Conservation (phyloP, 2,797 vertebrate species). For the Allobates femoralis region DNA sequence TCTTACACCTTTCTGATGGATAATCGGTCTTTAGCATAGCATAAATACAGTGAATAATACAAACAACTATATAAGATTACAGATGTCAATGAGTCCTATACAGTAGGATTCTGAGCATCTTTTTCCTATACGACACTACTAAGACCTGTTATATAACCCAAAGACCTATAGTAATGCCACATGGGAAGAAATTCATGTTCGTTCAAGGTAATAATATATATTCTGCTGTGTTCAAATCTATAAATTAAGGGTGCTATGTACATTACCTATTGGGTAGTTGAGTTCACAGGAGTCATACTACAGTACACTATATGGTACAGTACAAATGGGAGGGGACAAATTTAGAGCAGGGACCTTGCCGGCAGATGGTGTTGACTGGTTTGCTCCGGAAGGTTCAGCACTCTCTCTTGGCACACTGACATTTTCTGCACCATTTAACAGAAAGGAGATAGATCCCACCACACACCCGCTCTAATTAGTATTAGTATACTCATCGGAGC, state of each 20-base stretch:
- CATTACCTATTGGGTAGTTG: neutral
- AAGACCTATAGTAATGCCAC: neutral
- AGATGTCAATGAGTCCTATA: too few relatives aligned
- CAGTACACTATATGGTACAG: neutral
- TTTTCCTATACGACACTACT: too few relatives aligned
- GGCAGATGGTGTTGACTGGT: constrained; percentile 63
- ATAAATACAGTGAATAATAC: too few relatives aligned
- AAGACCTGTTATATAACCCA: neutral
- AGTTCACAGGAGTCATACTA: neutral
- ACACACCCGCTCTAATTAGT: constrained; percentile 46
- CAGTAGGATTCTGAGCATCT: too few relatives aligned
- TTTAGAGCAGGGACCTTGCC: neutral
- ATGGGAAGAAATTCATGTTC: neutral
- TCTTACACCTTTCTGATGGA: too few relatives aligned
- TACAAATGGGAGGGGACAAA: constrained; percentile 8
- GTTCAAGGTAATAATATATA: neutral
- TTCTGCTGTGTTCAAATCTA: neutral
- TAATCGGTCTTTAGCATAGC: too few relatives aligned
- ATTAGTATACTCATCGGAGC: constrained; percentile 52
- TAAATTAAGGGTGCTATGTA: neutral
- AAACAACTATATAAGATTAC: too few relatives aligned
- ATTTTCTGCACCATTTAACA: constrained; percentile 62
- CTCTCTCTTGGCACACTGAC: constrained; percentile 52
- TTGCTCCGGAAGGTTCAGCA: constrained; percentile 44
- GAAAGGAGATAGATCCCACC: constrained; percentile 56